Percentiles rank a stretch among this genome's conserved stretches.
Evolutionary conservation across 1,140 invertebrate genomes (phyloP).

Genomic region (Macrotrachela quadricornifera): DNA sequence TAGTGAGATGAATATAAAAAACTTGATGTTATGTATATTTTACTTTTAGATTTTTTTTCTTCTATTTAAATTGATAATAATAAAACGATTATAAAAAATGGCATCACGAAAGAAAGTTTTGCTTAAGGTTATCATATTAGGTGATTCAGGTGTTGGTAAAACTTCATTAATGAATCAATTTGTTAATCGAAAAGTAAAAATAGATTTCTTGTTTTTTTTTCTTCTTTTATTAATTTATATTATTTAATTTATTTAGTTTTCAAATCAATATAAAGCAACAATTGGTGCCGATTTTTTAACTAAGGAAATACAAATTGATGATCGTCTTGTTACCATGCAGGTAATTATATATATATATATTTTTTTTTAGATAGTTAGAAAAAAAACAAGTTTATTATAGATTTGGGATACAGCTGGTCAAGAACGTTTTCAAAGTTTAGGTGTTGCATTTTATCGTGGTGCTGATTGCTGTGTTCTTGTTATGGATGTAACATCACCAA

Average conservation of each 20-base stretch:
- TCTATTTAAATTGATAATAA: too few species aligned
- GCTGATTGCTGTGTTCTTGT: slow-evolving; percentile 94
- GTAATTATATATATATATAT: slow-evolving; percentile 30
- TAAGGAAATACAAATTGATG: slow-evolving; percentile 95
- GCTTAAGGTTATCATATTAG: slow-evolving; percentile 87
- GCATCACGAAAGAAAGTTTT: slow-evolving; percentile 80
- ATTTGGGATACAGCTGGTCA: slow-evolving; percentile 99
- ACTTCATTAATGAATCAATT: slow-evolving; percentile 99
- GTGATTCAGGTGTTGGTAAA: slow-evolving; percentile 93
- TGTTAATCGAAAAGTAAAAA: slow-evolving; percentile 44
- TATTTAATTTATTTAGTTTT: slow-evolving; percentile 73
- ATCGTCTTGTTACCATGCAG: slow-evolving; percentile 95
- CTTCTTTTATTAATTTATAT: too few species aligned
- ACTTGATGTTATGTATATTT: too few species aligned
- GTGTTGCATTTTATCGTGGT: slow-evolving; percentile 97
- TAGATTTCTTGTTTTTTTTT: too few species aligned
- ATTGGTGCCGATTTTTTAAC: slow-evolving; percentile 99
- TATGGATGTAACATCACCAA: slow-evolving; percentile 91
- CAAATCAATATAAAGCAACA: slow-evolving; percentile 98
- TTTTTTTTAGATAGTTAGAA: too few species aligned
- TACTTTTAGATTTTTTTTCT: too few species aligned
- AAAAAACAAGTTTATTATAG: slow-evolving; percentile 32
- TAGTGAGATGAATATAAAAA: too few species aligned
- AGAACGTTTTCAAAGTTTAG: slow-evolving; percentile 69
- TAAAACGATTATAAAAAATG: slow-evolving; percentile 47